These are phyloP conservation scores for Globodera rostochiensis DNA, from an alignment of 1,140 invertebrate genomes.

Conservation along the genomic window DNA sequence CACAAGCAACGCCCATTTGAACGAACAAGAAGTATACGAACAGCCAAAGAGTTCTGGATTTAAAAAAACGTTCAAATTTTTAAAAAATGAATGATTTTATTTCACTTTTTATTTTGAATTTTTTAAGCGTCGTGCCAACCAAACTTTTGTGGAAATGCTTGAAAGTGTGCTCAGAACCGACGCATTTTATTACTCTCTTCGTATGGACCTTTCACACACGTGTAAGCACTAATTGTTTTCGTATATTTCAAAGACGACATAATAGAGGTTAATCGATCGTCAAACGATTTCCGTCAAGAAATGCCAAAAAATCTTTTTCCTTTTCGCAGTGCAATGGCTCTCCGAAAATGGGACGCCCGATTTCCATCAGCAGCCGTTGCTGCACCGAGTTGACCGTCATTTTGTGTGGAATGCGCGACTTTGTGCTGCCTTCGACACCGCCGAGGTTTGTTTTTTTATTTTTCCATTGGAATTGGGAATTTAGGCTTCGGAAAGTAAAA, in stretches of 20 bases:
- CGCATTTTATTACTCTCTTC: constrained; percentile 86
- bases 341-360: constrained; percentile 80
- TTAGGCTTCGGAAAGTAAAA: too few relatives aligned
- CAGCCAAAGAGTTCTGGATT: neutral
- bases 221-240: constrained; percentile 76
- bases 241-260: neutral
- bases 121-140: constrained; percentile 70
- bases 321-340: constrained; percentile 29
- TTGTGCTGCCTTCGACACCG: constrained; percentile 4
- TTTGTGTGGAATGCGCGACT: constrained; percentile 29
- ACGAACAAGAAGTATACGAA: constrained; percentile 76
- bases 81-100: too few relatives aligned
- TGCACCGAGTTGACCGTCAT: constrained; percentile 21
- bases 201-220: constrained; percentile 88
- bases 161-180: constrained; percentile 77
- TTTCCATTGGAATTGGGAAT: too few relatives aligned
- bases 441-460: neutral
- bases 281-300: neutral
- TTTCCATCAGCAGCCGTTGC: constrained; percentile 74
- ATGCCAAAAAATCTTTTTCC: neutral
- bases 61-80: too few relatives aligned
- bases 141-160: constrained; percentile 79
- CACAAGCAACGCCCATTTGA: constrained; percentile 79
- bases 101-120: neutral
- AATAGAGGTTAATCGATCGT: too few relatives aligned